These are phyloP conservation scores for Drosophila asahinai DNA, from an alignment of 1,140 invertebrate genomes.

Conservation along the genomic window DNA sequence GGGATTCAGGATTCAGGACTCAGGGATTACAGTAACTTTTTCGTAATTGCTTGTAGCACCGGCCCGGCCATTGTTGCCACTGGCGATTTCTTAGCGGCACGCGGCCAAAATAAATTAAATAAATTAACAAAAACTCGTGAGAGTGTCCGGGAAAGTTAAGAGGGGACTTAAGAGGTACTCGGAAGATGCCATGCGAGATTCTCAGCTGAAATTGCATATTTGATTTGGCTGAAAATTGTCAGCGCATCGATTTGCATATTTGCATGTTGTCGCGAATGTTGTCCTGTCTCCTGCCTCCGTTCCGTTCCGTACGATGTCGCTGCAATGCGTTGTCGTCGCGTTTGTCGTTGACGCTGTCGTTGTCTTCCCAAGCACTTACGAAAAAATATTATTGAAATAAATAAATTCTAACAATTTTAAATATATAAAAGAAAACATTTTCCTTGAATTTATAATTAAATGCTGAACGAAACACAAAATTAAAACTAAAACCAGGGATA, in stretches of 20 bases:
- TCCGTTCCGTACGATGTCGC: conserved; percentile 21
- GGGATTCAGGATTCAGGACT: conserved; percentile 7
- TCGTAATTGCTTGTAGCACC: conserved; percentile 75
- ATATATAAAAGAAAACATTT: not conserved
- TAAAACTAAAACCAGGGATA: too few relatives aligned
- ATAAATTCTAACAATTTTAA: not conserved
- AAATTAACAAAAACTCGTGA: conserved; percentile 66
- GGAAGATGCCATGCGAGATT: conserved; percentile 29
- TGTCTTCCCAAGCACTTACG: not conserved
- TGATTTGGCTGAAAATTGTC: conserved; percentile 80
- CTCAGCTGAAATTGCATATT: conserved; percentile 63
- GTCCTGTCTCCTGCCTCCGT: conserved; percentile 41
- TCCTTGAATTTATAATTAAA: not conserved
- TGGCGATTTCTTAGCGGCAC: conserved; percentile 70
- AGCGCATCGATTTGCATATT: conserved; percentile 77
- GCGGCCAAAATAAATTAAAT: conserved; percentile 80
- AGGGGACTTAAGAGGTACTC: not conserved
- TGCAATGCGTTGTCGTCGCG: conserved; percentile 27
- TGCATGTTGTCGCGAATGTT: conserved; percentile 71
- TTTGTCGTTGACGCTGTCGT: conserved; percentile 12
- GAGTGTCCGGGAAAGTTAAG: conserved; percentile 20
- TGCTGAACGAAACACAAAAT: too few relatives aligned
- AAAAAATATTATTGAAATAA: not conserved
- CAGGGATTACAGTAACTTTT: conserved; percentile 77
- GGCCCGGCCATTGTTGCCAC: conserved; percentile 39